Percentiles rank a stretch among this genome's conserved stretches.
Evolutionary conservation across 1,140 invertebrate genomes (phyloP).

Genomic region (Bombus huntii): DNA sequence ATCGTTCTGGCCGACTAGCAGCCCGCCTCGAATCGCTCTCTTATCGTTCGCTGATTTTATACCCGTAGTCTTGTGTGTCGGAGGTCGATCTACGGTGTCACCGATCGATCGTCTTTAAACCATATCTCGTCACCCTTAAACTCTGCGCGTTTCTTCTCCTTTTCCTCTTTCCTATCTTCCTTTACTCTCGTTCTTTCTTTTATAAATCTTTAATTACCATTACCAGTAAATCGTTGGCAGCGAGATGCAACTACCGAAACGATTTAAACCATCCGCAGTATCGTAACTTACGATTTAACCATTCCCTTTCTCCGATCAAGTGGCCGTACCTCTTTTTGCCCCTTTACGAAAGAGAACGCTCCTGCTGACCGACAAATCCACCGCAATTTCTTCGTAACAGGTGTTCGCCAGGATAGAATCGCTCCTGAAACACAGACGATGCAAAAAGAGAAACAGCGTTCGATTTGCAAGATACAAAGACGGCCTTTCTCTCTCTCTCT

Average conservation of each 20-base stretch:
- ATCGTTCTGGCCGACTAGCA: slow-evolving; percentile 4
- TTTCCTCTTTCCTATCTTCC: neutral
- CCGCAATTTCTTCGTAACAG: slow-evolving; percentile 22
- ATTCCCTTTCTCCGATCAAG: neutral
- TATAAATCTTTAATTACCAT: neutral
- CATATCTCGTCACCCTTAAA: neutral
- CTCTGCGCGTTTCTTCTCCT: neutral
- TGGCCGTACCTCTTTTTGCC: neutral
- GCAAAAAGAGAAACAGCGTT: neutral
- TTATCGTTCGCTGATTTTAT: neutral
- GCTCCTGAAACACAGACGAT: neutral
- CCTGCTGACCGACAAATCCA: slow-evolving; percentile 7
- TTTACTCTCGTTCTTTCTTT: neutral
- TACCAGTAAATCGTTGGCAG: neutral
- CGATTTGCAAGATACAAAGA: neutral
- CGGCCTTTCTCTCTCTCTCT: too few species aligned
- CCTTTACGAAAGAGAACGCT: neutral
- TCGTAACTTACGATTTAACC: neutral
- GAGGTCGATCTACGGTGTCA: neutral
- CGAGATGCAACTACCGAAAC: neutral
- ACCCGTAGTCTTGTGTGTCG: neutral
- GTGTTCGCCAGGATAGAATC: slow-evolving; percentile 8
- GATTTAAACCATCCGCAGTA: neutral
- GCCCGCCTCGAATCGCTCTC: neutral
- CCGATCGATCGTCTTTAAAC: neutral